Percentiles rank a stretch among this genome's conserved stretches.
Conservation (phyloP, 2,797 vertebrate genomes). For the Pantherophis alleghaniensis region DNA sequence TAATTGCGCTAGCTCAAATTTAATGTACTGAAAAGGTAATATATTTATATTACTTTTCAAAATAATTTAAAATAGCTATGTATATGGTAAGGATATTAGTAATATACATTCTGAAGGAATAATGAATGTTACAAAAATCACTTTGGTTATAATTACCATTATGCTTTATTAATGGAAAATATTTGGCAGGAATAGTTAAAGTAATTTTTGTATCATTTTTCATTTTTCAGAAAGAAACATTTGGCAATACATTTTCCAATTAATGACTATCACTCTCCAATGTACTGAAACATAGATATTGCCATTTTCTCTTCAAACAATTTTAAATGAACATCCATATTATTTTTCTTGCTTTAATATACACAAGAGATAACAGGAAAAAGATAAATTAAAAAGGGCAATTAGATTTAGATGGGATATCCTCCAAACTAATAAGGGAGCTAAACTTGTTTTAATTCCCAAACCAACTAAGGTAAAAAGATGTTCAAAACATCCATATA, state of each 20-base stretch:
- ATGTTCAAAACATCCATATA: neutral
- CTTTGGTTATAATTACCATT: constrained; percentile 16
- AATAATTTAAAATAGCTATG: neutral
- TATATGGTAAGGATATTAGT: neutral
- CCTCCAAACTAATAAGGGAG: neutral
- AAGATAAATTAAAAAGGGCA: neutral
- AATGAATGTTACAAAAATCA: neutral
- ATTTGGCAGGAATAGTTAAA: neutral
- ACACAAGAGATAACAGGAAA: neutral
- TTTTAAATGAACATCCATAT: neutral
- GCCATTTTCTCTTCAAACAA: constrained; percentile 27
- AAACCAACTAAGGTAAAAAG: neutral
- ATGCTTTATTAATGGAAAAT: constrained; percentile 5
- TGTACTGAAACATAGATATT: neutral
- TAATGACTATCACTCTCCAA: neutral
- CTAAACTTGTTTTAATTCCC: neutral
- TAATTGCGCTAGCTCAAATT: neutral
- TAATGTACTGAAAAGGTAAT: neutral
- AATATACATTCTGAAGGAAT: neutral
- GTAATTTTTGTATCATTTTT: constrained; percentile 19
- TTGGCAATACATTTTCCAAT: neutral
- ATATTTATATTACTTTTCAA: neutral
- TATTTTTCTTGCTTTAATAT: neutral
- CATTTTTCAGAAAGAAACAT: neutral
- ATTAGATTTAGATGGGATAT: neutral